These are phyloP conservation scores for Folsomia manolachei DNA, from an alignment of 2,888 invertebrate species.

Conservation along the genomic window DNA sequence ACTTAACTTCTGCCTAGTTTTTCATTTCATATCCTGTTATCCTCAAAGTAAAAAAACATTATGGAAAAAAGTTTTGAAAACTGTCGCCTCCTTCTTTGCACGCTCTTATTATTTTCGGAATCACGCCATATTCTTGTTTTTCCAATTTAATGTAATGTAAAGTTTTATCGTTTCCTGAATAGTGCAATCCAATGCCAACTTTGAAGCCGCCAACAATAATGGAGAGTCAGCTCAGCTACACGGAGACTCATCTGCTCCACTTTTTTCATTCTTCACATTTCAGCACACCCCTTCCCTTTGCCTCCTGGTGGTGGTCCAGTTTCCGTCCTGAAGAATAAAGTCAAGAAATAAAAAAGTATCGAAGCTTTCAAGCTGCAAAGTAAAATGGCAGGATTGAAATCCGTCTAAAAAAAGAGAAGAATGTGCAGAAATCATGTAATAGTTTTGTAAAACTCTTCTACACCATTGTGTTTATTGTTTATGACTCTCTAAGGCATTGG, in stretches of 20 bases:
- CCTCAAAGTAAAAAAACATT: no score
- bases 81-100: conserved; percentile 1
- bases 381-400: neutral
- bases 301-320: neutral
- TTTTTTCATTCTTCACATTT: neutral
- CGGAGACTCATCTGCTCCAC: no score
- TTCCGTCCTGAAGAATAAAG: neutral
- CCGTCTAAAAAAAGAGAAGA: neutral
- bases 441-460: neutral
- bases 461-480: neutral
- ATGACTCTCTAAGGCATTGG: neutral
- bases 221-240: no score
- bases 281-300: neutral
- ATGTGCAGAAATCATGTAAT: neutral
- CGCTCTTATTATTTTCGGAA: neutral
- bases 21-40: neutral
- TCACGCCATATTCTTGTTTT: conserved; percentile 13
- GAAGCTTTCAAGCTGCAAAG: no score
- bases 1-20: neutral
- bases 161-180: conserved; percentile 26
- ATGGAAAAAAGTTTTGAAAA: neutral
- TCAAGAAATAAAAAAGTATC: neutral
- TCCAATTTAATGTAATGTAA: conserved; percentile 21
- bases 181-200: neutral
- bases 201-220: neutral